These are phyloP conservation scores for Stenoptilia bipunctidactyla DNA, from an alignment of 2,888 invertebrate species.

Conservation along the genomic window DNA sequence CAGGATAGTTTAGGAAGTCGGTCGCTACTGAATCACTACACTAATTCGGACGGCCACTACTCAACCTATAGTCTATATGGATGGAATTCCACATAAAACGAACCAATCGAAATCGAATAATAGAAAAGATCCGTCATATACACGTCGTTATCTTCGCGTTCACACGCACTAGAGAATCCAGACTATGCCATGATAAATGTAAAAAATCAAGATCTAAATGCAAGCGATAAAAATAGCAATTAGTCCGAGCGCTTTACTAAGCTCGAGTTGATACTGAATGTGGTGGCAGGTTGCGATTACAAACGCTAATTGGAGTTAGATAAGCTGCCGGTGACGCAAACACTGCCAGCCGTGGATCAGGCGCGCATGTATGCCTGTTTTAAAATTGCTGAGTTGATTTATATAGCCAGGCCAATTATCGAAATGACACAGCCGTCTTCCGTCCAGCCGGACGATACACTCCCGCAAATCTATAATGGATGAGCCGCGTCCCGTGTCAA, in stretches of 20 bases:
- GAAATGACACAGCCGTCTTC: constrained; percentile 57
- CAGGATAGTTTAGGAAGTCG: constrained; percentile 67
- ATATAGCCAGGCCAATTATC: constrained; percentile 54
- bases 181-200: no score
- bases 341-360: constrained; percentile 49
- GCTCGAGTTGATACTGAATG: background rate
- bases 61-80: no score
- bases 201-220: constrained; percentile 8
- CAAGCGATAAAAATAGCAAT: constrained; percentile 1
- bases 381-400: constrained; percentile 46
- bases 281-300: constrained; percentile 29
- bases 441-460: constrained; percentile 42
- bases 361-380: constrained; percentile 57
- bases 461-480: constrained; percentile 65
- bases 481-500: constrained; percentile 60
- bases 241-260: background rate
- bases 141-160: no score
- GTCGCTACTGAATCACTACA: constrained; percentile 26
- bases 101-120: no score
- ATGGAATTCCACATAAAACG: no score
- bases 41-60: no score
- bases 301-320: constrained; percentile 46
- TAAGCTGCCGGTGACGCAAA: constrained; percentile 47
- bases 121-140: no score
- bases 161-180: no score